Conservation (phyloP, 2,888 invertebrate species). For the Tryphoninae sp. region DNA sequence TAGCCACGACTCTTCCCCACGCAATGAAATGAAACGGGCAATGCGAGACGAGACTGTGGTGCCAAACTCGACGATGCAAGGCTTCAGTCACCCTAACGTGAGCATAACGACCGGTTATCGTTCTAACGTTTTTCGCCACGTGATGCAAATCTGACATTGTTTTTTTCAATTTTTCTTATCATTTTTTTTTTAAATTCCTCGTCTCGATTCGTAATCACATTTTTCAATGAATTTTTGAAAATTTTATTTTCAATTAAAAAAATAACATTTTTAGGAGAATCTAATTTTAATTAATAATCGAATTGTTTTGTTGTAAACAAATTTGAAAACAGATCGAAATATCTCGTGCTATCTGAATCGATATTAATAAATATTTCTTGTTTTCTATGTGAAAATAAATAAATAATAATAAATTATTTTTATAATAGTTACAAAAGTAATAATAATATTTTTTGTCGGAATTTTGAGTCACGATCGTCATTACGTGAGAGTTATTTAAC, state of each 20-base stretch:
- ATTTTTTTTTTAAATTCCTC: neutral
- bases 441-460: no score
- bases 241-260: no score
- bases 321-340: no score
- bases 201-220: neutral
- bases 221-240: no score
- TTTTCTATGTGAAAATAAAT: no score
- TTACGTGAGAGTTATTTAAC: neutral
- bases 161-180: neutral
- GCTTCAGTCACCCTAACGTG: conserved; percentile 67
- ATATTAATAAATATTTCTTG: no score
- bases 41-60: conserved; percentile 33
- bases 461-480: neutral
- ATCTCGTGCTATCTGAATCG: no score
- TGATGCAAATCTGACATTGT: conserved; percentile 42
- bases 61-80: conserved; percentile 60
- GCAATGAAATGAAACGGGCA: conserved; percentile 36
- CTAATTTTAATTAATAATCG: no score
- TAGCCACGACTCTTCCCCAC: conserved; percentile 49
- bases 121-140: conserved; percentile 47
- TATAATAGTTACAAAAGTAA: no score
- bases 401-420: no score
- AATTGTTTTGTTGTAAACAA: no score
- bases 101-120: conserved; percentile 64
- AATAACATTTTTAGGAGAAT: no score